A percentile compares a stretch with the other conserved stretches of the same genome.
Evolutionary conservation across 2,888 invertebrate genomes (phyloP).

Genomic region (Tinea pellionella): DNA sequence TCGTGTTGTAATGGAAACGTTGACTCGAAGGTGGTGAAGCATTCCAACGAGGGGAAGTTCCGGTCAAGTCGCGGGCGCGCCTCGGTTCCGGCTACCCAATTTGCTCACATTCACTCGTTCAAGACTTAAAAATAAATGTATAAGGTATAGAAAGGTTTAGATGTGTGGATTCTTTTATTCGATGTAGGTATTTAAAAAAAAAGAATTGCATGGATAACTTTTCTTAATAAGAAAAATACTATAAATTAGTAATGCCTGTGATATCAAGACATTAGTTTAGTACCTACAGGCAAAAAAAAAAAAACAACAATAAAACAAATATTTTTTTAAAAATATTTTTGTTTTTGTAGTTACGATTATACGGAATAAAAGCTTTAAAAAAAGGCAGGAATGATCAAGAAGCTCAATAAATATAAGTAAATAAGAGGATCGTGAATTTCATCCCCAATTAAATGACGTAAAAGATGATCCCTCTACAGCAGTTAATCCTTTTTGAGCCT

Average conservation of each 20-base stretch:
- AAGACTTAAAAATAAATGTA: neutral
- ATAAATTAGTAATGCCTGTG: too few relatives aligned
- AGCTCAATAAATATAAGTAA: neutral
- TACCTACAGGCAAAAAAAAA: too few relatives aligned
- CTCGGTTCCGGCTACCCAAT: conserved; percentile 62
- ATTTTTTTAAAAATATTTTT: too few relatives aligned
- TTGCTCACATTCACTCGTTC: conserved; percentile 60
- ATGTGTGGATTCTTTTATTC: neutral
- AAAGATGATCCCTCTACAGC: conserved; percentile 8
- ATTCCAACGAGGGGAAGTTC: conserved; percentile 42
- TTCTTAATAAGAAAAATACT: too few relatives aligned
- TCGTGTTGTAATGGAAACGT: conserved; percentile 30
- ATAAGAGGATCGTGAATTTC: neutral
- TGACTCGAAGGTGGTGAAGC: conserved; percentile 30
- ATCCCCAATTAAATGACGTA: conserved; percentile 10
- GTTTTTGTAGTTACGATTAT: too few relatives aligned
- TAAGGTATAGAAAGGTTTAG: neutral
- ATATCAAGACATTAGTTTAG: too few relatives aligned
- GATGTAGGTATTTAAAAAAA: too few relatives aligned
- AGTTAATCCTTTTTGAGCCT: conserved; percentile 11
- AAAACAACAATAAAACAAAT: too few relatives aligned
- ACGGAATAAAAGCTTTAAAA: too few relatives aligned
- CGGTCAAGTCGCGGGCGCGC: conserved; percentile 66
- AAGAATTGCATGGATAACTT: too few relatives aligned
- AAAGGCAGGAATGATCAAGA: neutral